phyloP scores from a whole-genome alignment of 1,140 invertebrate species.

The Hylaeus anthracinus region DNA sequence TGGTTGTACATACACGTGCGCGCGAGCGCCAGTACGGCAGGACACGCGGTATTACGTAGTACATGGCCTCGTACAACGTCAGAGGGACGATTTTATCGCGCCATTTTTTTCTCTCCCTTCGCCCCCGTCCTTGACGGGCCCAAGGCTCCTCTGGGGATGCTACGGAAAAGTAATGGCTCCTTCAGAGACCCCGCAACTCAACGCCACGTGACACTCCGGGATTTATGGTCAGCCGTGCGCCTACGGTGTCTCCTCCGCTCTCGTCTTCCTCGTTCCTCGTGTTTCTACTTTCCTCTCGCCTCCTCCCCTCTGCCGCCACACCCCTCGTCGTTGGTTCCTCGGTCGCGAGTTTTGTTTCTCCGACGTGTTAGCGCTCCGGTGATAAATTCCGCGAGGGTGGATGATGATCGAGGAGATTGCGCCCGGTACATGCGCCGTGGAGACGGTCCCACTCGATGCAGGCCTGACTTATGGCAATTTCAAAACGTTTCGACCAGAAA shows the following conservation, averaged over 20 bases:
- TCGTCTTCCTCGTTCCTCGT: neutral
- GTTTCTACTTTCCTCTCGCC: neutral
- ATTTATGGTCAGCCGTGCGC: conserved; percentile 58
- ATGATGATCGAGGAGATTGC: conserved; percentile 9
- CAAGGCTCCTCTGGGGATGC: conserved; percentile 47
- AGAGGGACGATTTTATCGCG: conserved; percentile 57
- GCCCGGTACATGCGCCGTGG: neutral
- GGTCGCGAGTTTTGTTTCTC: neutral
- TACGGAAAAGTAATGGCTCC: conserved; percentile 64
- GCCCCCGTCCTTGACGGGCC: neutral
- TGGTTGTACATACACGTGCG: conserved; percentile 1
- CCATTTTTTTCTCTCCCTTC: conserved; percentile 50
- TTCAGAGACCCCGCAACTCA: conserved; percentile 60
- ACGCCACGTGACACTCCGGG: conserved; percentile 58
- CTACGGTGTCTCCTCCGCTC: neutral
- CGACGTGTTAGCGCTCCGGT: neutral
- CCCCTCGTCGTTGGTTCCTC: neutral
- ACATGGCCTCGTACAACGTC: conserved; percentile 34
- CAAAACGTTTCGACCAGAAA: neutral
- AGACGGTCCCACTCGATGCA: neutral
- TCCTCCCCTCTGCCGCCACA: neutral
- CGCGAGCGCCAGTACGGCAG: neutral
- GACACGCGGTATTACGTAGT: conserved; percentile 25
- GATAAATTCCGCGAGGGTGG: conserved; percentile 1
- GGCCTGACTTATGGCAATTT: neutral